Evolutionary conservation across 2,888 invertebrate species (phyloP).

Genomic region (Metellina segmentata): DNA sequence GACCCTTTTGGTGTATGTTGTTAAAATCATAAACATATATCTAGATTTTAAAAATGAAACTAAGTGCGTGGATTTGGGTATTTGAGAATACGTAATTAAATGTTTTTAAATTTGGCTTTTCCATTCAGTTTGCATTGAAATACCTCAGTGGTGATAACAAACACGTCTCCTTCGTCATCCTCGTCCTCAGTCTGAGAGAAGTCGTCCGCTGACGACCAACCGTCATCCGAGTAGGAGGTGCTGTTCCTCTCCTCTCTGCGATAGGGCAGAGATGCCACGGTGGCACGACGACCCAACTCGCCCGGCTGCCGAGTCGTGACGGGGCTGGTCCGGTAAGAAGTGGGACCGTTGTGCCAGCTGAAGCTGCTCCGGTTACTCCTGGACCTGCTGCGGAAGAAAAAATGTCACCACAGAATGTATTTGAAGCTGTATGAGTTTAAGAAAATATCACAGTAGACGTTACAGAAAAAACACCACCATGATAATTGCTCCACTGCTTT

Average conservation of each 20-base stretch:
- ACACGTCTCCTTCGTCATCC: slow-evolving; percentile 85
- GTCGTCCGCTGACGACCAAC: slow-evolving; percentile 95
- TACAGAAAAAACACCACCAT: too few species aligned
- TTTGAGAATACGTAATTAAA: too few species aligned
- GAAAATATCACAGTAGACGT: too few species aligned
- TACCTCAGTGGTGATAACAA: slow-evolving; percentile 84
- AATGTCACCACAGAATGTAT: neutral
- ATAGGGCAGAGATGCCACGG: slow-evolving; percentile 74
- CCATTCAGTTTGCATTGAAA: too few species aligned
- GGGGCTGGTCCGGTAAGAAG: slow-evolving; percentile 63
- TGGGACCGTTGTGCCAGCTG: slow-evolving; percentile 73
- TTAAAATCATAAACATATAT: too few species aligned
- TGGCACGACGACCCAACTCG: slow-evolving; percentile 77
- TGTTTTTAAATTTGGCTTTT: neutral
- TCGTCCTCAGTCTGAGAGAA: slow-evolving; percentile 88
- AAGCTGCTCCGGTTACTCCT: slow-evolving; percentile 73
- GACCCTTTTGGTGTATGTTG: too few species aligned
- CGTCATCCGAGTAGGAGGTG: slow-evolving; percentile 86
- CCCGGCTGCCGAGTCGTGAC: slow-evolving; percentile 37
- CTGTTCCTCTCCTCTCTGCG: slow-evolving; percentile 66
- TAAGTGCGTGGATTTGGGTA: neutral
- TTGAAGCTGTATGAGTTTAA: neutral
- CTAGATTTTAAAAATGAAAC: neutral
- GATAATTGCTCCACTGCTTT: neutral
- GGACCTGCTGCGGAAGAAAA: slow-evolving; percentile 14